A percentile compares a stretch with the other conserved stretches of the same genome.
phyloP scores from a whole-genome alignment of 2,797 vertebrate genomes.

The Trematomus bernacchii region DNA sequence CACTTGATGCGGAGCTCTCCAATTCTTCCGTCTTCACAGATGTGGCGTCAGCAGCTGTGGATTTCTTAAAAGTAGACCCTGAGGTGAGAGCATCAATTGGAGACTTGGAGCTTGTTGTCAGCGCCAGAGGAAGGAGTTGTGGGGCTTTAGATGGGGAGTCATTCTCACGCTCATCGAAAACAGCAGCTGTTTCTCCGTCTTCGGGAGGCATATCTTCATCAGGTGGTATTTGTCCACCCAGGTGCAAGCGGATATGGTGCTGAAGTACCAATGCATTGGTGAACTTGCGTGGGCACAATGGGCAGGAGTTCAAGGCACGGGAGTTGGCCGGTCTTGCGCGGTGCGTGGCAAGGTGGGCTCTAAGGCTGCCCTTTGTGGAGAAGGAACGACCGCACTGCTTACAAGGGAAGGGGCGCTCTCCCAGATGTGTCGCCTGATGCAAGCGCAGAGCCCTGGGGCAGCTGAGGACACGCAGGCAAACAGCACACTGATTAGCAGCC shows the following conservation, averaged over 20 bases:
- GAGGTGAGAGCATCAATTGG: conserved; percentile 54
- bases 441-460: conserved; percentile 92
- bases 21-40: conserved; percentile 73
- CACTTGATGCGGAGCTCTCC: conserved; percentile 69
- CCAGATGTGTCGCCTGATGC: conserved; percentile 93
- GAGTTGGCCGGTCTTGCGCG: conserved; percentile 89
- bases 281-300: conserved; percentile 94
- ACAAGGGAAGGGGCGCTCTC: conserved; percentile 93
- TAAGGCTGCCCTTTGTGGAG: conserved; percentile 93
- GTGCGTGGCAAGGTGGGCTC: conserved; percentile 92
- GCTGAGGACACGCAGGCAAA: conserved; percentile 92
- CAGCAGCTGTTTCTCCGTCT: conserved; percentile 42
- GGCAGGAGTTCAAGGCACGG: conserved; percentile 92
- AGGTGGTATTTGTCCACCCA: conserved; percentile 92
- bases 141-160: conserved; percentile 64
- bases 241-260: conserved; percentile 95
- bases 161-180: conserved; percentile 46
- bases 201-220: conserved; percentile 77
- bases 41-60: conserved; percentile 60
- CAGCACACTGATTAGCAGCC: conserved; percentile 91
- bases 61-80: conserved; percentile 64
- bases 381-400: conserved; percentile 94
- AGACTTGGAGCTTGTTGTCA: conserved; percentile 76
- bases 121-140: conserved; percentile 80
- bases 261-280: conserved; percentile 94